phyloP scores from a whole-genome alignment of 2,797 vertebrate genomes.

The Microcaecilia unicolor region DNA sequence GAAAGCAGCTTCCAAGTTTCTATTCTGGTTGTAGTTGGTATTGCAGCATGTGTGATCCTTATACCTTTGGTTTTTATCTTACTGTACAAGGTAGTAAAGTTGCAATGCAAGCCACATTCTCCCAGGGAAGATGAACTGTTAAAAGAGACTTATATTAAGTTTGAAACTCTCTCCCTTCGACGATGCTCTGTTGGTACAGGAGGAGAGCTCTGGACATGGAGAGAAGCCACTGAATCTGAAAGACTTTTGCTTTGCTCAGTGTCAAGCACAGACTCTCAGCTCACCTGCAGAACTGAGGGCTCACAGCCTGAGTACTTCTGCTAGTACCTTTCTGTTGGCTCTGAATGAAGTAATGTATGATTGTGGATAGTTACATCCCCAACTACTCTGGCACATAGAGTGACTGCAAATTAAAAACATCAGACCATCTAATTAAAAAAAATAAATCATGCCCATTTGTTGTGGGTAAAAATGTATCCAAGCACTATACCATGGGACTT shows the following conservation, averaged over 20 bases:
- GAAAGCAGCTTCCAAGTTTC: constrained; percentile 40
- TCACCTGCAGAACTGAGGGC: constrained; percentile 77
- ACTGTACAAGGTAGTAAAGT: constrained; percentile 78
- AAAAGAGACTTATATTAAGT: constrained; percentile 88
- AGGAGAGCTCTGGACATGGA: constrained; percentile 75
- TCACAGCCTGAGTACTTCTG: constrained; percentile 76
- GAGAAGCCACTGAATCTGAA: constrained; percentile 76
- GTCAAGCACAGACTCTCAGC: constrained; percentile 82
- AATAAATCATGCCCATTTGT: too few relatives aligned
- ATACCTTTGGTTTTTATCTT: constrained; percentile 78
- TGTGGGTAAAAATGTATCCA: too few relatives aligned
- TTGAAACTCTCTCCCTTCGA: constrained; percentile 83
- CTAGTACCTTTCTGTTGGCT: too few relatives aligned
- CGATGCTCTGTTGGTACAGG: constrained; percentile 56
- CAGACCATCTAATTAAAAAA: too few relatives aligned
- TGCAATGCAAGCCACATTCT: constrained; percentile 53
- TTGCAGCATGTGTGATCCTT: constrained; percentile 61
- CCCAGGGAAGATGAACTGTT: constrained; percentile 68
- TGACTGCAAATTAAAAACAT: too few relatives aligned
- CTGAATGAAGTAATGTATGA: too few relatives aligned
- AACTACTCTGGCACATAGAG: too few relatives aligned
- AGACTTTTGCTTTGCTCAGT: constrained; percentile 80
- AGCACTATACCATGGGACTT: too few relatives aligned
- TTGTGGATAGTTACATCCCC: too few relatives aligned
- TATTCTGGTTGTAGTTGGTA: constrained; percentile 60